Conservation (phyloP, 2,113 vertebrate genomes). For the Dascyllus trimaculatus region DNA sequence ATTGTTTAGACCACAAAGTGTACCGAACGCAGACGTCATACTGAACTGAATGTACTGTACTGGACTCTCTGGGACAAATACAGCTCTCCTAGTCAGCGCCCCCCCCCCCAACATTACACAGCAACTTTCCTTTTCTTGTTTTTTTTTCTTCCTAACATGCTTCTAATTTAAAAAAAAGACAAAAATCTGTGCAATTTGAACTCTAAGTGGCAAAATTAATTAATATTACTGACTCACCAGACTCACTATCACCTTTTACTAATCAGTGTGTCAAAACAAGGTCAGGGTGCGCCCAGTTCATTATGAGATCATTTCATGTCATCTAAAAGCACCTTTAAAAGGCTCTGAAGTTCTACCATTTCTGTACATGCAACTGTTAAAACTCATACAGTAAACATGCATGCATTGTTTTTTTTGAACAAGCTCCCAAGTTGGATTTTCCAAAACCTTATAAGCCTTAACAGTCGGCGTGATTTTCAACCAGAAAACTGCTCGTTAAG, state of each 20-base stretch:
- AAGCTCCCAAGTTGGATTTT: not conserved
- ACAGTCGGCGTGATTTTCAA: slow-evolving; percentile 18
- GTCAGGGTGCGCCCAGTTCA: not conserved
- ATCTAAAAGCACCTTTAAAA: too few relatives aligned
- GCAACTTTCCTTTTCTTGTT: not conserved
- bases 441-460: not conserved
- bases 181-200: not conserved
- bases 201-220: not conserved
- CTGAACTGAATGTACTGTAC: slow-evolving; percentile 1
- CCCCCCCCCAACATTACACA: not conserved
- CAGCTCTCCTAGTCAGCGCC: too few relatives aligned
- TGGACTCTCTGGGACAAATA: not conserved
- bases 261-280: too few relatives aligned
- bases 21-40: not conserved
- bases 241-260: too few relatives aligned
- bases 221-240: not conserved
- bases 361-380: not conserved
- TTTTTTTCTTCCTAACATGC: not conserved
- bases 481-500: slow-evolving; percentile 57
- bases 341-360: too few relatives aligned
- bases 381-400: not conserved
- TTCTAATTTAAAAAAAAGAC: not conserved
- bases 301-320: not conserved
- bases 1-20: not conserved
- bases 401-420: not conserved